Evolutionary conservation across 1,140 invertebrate species (phyloP).

Genomic region (Bombus pascuorum): DNA sequence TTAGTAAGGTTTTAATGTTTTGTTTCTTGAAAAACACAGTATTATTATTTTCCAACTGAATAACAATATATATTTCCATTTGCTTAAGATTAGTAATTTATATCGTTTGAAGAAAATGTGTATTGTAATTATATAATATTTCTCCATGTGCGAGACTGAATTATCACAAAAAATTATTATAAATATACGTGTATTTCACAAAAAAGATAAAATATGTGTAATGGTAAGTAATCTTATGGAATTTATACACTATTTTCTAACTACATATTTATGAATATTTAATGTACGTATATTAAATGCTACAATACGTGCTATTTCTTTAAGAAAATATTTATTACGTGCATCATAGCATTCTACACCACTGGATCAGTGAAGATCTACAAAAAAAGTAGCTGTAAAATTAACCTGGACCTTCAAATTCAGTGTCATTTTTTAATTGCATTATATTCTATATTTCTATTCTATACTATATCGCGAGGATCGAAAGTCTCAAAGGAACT

Average conservation of each 20-base stretch:
- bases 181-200: not conserved
- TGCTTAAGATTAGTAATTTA: not conserved
- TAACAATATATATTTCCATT: not conserved
- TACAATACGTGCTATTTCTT: not conserved
- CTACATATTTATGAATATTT: not conserved
- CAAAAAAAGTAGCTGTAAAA: too few relatives aligned
- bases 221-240: not conserved
- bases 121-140: not conserved
- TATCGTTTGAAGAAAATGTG: not conserved
- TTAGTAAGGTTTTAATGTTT: not conserved
- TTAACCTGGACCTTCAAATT: too few relatives aligned
- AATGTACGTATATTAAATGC: not conserved
- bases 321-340: too few relatives aligned
- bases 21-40: constrained; percentile 10
- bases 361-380: too few relatives aligned
- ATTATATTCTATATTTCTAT: too few relatives aligned
- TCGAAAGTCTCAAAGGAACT: too few relatives aligned
- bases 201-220: not conserved
- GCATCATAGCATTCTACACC: too few relatives aligned
- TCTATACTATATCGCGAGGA: too few relatives aligned
- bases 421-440: too few relatives aligned
- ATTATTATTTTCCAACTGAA: not conserved
- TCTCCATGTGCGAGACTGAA: not conserved
- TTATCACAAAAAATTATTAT: constrained; percentile 1
- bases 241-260: not conserved